Evolutionary conservation across 1,140 invertebrate genomes (phyloP).

Genomic region (Pseudomyrmex dendroicus): DNA sequence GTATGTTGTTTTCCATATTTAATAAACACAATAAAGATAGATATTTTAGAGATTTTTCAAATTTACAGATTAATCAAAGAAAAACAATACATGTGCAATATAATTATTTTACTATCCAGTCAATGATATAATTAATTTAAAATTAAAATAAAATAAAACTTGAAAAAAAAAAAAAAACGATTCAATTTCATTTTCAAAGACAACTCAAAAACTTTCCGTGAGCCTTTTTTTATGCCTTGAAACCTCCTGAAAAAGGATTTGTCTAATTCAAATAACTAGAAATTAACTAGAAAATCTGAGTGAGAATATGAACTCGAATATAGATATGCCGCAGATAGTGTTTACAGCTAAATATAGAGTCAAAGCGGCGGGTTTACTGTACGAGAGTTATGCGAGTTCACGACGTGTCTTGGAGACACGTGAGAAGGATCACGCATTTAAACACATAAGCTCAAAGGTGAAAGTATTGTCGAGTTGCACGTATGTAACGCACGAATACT

Average conservation of each 20-base stretch:
- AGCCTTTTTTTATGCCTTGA: background rate
- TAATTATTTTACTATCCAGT: background rate
- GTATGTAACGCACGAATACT: no score
- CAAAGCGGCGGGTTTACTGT: slow-evolving; percentile 25
- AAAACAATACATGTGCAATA: background rate
- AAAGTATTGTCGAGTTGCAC: slow-evolving; percentile 15
- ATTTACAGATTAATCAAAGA: background rate
- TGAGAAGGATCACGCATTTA: slow-evolving; percentile 47
- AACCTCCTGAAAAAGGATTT: no score
- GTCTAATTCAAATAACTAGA: background rate
- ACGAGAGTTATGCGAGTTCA: slow-evolving; percentile 51
- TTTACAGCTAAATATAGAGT: slow-evolving; percentile 53
- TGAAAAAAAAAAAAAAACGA: background rate
- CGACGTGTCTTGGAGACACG: slow-evolving; percentile 24
- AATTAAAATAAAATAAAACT: background rate
- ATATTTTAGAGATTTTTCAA: no score
- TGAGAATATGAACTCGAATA: slow-evolving; percentile 8
- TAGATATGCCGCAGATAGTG: slow-evolving; percentile 16
- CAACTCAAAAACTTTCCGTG: background rate
- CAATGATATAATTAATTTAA: slow-evolving; percentile 17
- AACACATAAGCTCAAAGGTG: slow-evolving; percentile 35
- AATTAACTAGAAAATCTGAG: background rate
- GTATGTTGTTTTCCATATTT: no score
- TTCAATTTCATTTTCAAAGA: no score
- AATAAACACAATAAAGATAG: background rate